Conservation (phyloP, 1,140 invertebrate species). For the Spodoptera frugiperda region DNA sequence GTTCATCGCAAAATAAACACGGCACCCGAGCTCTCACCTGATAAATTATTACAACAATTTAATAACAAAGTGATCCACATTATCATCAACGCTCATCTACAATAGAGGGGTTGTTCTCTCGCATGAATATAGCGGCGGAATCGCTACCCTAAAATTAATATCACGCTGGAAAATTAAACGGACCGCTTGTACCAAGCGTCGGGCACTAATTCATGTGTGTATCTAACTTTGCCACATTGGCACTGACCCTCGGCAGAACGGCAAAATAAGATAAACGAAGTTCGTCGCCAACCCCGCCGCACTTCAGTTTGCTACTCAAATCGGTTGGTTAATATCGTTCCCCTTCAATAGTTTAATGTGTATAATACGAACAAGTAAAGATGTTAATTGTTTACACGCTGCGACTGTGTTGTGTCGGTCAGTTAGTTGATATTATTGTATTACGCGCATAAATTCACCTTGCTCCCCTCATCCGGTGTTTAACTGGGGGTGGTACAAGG, state of each 20-base stretch:
- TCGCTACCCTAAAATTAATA: conserved; percentile 74
- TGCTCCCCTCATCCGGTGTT: conserved; percentile 57
- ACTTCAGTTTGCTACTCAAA: conserved; percentile 50
- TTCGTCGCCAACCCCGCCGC: conserved; percentile 8
- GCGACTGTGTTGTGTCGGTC: conserved; percentile 39
- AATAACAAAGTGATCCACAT: conserved; percentile 62
- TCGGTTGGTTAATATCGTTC: conserved; percentile 58
- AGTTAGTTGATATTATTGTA: conserved; percentile 51
- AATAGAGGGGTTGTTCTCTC: conserved; percentile 59
- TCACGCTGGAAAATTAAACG: conserved; percentile 71
- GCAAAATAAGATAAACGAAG: conserved; percentile 47
- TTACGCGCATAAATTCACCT: conserved; percentile 57
- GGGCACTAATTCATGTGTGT: conserved; percentile 56
- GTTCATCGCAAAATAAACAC: conserved; percentile 21
- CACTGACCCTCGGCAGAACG: conserved; percentile 52
- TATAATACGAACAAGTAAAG: conserved; percentile 59
- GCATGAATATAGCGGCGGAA: conserved; percentile 63
- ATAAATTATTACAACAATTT: conserved; percentile 47
- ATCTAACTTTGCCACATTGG: conserved; percentile 63
- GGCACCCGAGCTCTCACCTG: conserved; percentile 18
- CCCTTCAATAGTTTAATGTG: conserved; percentile 55
- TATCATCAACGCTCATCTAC: conserved; percentile 62
- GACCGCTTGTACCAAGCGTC: conserved; percentile 44
- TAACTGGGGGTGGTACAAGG: conserved; percentile 60
- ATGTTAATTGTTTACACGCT: conserved; percentile 57